phyloP scores from a whole-genome alignment of 2,797 vertebrate species.

The Smutsia temminckii region DNA sequence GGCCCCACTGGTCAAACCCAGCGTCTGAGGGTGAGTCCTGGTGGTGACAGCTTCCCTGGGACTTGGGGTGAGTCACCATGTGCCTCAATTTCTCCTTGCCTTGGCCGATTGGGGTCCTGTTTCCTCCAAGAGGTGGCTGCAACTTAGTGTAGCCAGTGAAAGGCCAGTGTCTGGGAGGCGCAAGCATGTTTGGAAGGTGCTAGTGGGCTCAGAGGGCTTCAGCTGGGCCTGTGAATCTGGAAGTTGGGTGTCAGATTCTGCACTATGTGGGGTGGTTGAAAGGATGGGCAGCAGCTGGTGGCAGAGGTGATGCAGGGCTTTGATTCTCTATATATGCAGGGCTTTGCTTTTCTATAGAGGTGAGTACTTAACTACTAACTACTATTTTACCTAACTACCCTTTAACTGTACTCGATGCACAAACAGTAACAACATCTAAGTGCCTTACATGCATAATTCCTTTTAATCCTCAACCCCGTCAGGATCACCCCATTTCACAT shows the following conservation, averaged over 20 bases:
- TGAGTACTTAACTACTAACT: too few species aligned
- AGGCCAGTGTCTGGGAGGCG: neutral
- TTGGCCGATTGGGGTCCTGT: neutral
- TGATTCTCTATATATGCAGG: neutral
- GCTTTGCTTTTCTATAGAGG: neutral
- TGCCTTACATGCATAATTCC: neutral
- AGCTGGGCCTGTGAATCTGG: neutral
- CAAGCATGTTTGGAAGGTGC: neutral
- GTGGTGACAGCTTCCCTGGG: neutral
- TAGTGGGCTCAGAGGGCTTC: neutral
- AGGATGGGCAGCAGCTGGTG: neutral
- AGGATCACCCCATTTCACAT: neutral
- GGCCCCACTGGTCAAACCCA: neutral
- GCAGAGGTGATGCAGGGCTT: neutral
- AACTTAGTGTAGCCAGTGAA: neutral
- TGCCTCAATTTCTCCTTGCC: neutral
- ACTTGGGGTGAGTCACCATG: constrained; percentile 55
- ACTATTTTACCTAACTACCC: neutral
- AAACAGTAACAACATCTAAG: neutral
- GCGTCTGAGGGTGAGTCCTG: neutral
- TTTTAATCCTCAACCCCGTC: neutral
- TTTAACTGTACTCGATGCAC: neutral
- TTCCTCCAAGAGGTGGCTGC: neutral
- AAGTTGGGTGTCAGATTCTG: accelerated
- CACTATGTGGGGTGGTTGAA: accelerated